Conservation (phyloP, 2,888 invertebrate species). For the Petrophora chlorosata region DNA sequence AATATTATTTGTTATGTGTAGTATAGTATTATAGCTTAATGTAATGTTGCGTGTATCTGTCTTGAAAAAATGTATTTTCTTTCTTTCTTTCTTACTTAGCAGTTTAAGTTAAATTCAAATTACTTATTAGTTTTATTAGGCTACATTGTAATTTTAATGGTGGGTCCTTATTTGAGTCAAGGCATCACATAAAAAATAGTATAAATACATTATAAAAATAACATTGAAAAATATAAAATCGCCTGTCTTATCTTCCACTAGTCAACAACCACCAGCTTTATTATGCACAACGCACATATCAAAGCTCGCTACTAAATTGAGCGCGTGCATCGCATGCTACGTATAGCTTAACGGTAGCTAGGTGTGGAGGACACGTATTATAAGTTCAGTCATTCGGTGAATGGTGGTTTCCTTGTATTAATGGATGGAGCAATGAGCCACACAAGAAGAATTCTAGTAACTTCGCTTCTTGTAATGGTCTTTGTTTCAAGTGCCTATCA, state of each 20-base stretch:
- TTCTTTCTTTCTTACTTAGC: too few species aligned
- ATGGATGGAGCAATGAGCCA: conserved; percentile 18
- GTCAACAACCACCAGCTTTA: conserved; percentile 33
- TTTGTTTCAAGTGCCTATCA: background rate
- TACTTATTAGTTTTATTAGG: too few species aligned
- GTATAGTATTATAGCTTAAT: too few species aligned
- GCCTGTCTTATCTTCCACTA: background rate
- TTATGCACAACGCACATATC: conserved; percentile 57
- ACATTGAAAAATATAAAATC: too few species aligned
- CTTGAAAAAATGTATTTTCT: too few species aligned
- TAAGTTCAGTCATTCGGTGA: conserved; percentile 16
- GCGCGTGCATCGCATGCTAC: conserved; percentile 63
- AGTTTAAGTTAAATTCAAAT: too few species aligned
- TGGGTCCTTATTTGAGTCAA: too few species aligned
- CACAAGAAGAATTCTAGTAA: conserved; percentile 22
- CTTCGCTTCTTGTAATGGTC: background rate
- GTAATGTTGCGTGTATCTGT: too few species aligned
- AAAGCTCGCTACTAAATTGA: conserved; percentile 70
- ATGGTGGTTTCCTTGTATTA: conserved; percentile 19
- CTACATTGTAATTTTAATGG: too few species aligned
- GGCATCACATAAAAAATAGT: too few species aligned
- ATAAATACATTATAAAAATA: too few species aligned
- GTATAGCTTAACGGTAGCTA: conserved; percentile 44
- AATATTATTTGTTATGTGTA: too few species aligned
- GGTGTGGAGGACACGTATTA: conserved; percentile 25